These are phyloP conservation scores for Lerema accius DNA, from an alignment of 1,140 invertebrate genomes.

Conservation along the genomic window DNA sequence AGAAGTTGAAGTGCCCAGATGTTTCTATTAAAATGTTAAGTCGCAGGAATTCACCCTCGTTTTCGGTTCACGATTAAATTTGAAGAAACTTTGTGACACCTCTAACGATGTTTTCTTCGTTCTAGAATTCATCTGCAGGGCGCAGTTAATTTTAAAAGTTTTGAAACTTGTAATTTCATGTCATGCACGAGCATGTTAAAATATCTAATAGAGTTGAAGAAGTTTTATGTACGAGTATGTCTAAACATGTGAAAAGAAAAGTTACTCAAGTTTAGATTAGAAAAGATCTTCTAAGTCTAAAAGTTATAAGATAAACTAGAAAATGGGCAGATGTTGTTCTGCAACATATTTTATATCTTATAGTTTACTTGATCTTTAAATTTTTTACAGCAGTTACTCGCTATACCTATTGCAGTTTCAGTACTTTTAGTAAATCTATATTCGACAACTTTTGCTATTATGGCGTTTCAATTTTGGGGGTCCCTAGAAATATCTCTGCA, in stretches of 20 bases:
- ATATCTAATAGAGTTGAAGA: neutral
- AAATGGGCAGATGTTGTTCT: too few species aligned
- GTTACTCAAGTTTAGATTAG: neutral
- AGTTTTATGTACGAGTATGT: neutral
- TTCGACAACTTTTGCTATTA: too few species aligned
- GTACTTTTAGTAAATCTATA: too few species aligned
- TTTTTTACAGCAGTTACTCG: too few species aligned
- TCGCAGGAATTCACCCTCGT: neutral
- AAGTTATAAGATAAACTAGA: too few species aligned
- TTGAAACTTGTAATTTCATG: slow-evolving; percentile 23
- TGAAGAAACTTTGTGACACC: slow-evolving; percentile 55
- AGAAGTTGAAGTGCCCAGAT: neutral
- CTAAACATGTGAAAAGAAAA: neutral
- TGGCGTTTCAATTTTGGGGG: too few species aligned
- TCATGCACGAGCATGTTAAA: slow-evolving; percentile 17
- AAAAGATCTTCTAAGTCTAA: neutral
- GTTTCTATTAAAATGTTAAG: slow-evolving; percentile 7
- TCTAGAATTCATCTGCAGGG: slow-evolving; percentile 55
- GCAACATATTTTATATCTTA: too few species aligned
- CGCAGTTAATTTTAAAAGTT: slow-evolving; percentile 56
- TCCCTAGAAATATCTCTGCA: too few species aligned
- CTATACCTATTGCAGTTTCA: too few species aligned
- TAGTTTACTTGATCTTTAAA: too few species aligned
- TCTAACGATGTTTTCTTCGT: slow-evolving; percentile 60
- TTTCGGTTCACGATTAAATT: slow-evolving; percentile 42